Base-by-base conservation (phyloP, 2,113 vertebrate species). In the Verasper variegatus region DNA sequence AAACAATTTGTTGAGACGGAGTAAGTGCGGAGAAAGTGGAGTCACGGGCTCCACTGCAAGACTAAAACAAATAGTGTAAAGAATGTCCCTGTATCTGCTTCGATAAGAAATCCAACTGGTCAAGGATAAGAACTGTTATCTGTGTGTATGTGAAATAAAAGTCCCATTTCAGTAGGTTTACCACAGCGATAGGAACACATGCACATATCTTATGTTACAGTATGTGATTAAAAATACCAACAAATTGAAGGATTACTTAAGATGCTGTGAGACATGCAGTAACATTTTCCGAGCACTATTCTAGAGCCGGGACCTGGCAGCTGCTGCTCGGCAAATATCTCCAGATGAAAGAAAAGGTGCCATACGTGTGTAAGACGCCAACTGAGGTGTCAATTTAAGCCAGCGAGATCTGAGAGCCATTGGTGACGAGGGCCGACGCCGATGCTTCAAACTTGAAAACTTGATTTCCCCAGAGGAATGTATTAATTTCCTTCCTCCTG, bases 241-340 rank as follows among this genome's bases (percentile, higher is more conserved):
- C 31, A 27, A 54, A 76, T 31, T 15, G 10, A 76, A 49, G 51
- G 63, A 82, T 79, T 72, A 69, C 21, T 42, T 42, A 42, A 42
- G 2, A 42, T 12, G 40, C 10, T 42, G 40, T 42, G 3, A 9
- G 35, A 37, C 35, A 37, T 37, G 35, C 35, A 42, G 2, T 13
- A 12, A 37, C 35, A 37, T 37, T 37, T 37, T 37, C 35, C 8
- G 8, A 37, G 35, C 35, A 37, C 7, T 37, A 42, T 42, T 42
- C 12, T 13, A 13, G 40, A 42, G 11, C 40, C 11, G 40, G 40
- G 40, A 42, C 3, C 40, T 31, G 31, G 31, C 31, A 31, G 31
- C 31, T 42, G 40, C 40, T 13, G 40, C 40, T 42, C 3, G 40
- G 40, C 12, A 42, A 13, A 42, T 42, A 42, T 42, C 11, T 42